Evolutionary conservation across 2,113 vertebrate genomes (phyloP), one percentile per base, ranked within the genome.

Genomic region (Lophochroa leadbeateri): DNA sequence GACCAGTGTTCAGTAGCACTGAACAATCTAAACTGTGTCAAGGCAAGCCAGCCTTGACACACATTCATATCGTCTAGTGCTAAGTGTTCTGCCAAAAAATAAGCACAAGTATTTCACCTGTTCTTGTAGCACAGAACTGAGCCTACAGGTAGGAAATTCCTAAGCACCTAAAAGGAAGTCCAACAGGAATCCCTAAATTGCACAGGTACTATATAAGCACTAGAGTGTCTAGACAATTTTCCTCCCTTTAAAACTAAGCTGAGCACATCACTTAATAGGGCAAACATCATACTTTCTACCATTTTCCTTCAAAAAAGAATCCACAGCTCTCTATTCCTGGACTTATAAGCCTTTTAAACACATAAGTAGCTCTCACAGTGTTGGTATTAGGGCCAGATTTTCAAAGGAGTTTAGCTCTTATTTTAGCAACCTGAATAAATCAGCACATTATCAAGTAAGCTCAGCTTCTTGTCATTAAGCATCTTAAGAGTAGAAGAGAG

Each of bases 331-430:
- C 58, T 94, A 83, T 95, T 95, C 64, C 88, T 96, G 90, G 85
- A 74, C 18, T 67, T 93, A 75, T 94, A 94, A 97, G 85, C 88
- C 50, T 78, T 95, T 90, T 88, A 86, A 95, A 96, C 83, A 90
- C 63, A 43, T 93, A 95, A 97, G 93, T 52, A 96, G 88, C 65
- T 95, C 90, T 95, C 68, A 18, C 28, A 83, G 27, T 71, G 16
- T 29, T 90, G 68, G 55, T 53, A 92, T 93, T 93, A 86, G n/a
- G 50, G 35, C 11, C 85, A 75, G 64, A 67, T 68, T 93, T 93
- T 64, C 76, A 68, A 86, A 93, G 65, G 17, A 84, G 39, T 90
- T 90, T 64, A 92, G 20, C 13, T 69, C 67, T 74, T 74, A 88
- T 92, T 93, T 92, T 83, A 93, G 75, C 25, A 72, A 72, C 55